Evolutionary conservation across 2,888 invertebrate species (phyloP), one percentile per base, ranked within the genome.

Genomic region (Rhagium mordax): DNA sequence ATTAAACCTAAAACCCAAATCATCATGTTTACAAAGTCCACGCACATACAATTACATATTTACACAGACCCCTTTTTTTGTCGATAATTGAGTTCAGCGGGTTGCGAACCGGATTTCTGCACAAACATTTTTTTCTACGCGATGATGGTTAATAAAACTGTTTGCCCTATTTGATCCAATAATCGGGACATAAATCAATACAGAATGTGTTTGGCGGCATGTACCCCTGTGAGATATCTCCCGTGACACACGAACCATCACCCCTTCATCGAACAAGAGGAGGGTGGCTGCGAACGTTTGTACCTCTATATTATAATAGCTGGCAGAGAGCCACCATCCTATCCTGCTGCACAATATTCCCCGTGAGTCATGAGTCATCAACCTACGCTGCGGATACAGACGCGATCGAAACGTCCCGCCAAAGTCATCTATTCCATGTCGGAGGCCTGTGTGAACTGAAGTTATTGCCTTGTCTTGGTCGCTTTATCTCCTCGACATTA

Each of bases 361-460:
- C 16, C 8, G 21, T 62, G 47, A 48, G 48, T 47, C 15, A 59
- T 49, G 48, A 66, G 21, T 55, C 66, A 57, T 21, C 66, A 33
- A 55, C 68, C 68, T 29, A 68, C 68, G 20, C 29, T 68, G 59
- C 68, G 68, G 59, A 68, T 59, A 53, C 68, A 57, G 68, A 60
- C 68, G 29, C 68, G 57, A 68, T 68, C 68, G 68, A 68, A 68
- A 57, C 59, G 68, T 59, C 68, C 59, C 68, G 68, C 33, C 68
- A 55, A 7, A 18, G 10, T n/a, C 18, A 21, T 18, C 21, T 47
- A 15, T 20, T 51, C 53, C 41, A 47, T 47, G 48, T 10, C 55
- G n/a, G 47, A 47, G 47, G n/a, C 18, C 51, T 5, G 51, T 18
- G 20, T 20, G 16, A 51, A 51, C 51, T 51, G 16, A 51, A 51